Conservation (phyloP, 2,888 invertebrate genomes). For the Girardia tigrina region DNA sequence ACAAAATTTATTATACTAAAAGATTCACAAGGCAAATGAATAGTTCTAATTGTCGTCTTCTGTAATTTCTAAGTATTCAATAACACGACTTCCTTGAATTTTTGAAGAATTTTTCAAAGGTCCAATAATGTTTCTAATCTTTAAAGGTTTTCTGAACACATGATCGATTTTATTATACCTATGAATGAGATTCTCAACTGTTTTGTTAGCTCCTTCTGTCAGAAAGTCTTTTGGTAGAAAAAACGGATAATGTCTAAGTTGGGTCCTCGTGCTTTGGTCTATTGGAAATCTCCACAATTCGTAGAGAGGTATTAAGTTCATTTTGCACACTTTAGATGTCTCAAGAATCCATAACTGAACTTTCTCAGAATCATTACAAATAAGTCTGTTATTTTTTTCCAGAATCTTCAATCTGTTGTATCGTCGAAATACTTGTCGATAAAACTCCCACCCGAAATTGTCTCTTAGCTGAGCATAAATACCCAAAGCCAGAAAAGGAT, state of each 20-base stretch:
- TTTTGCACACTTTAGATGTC: not conserved
- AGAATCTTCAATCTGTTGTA: not conserved
- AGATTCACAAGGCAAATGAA: too few relatives aligned
- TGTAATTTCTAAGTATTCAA: too few relatives aligned
- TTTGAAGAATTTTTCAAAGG: not conserved
- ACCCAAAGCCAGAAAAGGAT: slow-evolving; percentile 38
- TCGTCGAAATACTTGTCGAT: slow-evolving; percentile 26
- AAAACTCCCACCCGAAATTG: slow-evolving; percentile 39
- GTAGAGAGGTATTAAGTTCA: slow-evolving; percentile 38
- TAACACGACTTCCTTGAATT: too few relatives aligned
- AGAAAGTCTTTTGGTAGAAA: slow-evolving; percentile 17
- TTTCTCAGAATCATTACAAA: slow-evolving; percentile 6
- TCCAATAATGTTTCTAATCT: not conserved
- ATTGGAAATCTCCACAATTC: slow-evolving; percentile 39
- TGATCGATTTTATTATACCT: not conserved
- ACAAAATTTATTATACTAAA: too few relatives aligned
- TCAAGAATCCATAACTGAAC: not conserved
- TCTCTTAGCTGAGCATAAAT: slow-evolving; percentile 39
- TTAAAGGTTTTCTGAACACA: not conserved
- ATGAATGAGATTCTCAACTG: not conserved
- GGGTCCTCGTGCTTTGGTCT: not conserved
- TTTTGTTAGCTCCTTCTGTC: not conserved
- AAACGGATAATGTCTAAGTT: not conserved
- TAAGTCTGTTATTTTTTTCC: not conserved
- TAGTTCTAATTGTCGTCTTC: too few relatives aligned